phyloP scores from a whole-genome alignment of 2,797 vertebrate species.

The Betta splendens region DNA sequence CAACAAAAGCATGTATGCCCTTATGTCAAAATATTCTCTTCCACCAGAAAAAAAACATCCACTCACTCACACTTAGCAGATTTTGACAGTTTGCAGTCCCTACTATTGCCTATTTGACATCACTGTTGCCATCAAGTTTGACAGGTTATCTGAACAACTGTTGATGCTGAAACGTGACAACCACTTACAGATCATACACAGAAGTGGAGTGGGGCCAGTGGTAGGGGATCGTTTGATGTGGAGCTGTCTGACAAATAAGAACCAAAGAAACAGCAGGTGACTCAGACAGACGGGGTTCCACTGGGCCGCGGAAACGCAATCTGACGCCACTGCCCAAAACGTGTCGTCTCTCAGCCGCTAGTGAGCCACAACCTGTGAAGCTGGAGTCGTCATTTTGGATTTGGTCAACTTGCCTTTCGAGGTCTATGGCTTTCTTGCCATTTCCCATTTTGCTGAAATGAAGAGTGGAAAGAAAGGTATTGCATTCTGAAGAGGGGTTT shows the following conservation, averaged over 20 bases:
- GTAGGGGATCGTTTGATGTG: slow-evolving; percentile 29
- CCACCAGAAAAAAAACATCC: slow-evolving; percentile 42
- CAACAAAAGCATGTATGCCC: slow-evolving; percentile 80
- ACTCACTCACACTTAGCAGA: slow-evolving; percentile 61
- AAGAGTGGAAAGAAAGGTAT: slow-evolving; percentile 78
- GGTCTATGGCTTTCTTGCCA: slow-evolving; percentile 63
- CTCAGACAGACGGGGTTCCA: slow-evolving; percentile 16
- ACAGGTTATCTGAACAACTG: slow-evolving; percentile 39
- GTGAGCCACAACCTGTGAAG: slow-evolving; percentile 35
- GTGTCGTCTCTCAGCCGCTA: slow-evolving; percentile 23
- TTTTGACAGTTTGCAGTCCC: slow-evolving; percentile 62
- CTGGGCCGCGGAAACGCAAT: slow-evolving; percentile 57
- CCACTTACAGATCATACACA: slow-evolving; percentile 26
- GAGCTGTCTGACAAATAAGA: slow-evolving; percentile 30
- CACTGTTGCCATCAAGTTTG: slow-evolving; percentile 47
- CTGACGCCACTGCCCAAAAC: slow-evolving; percentile 44
- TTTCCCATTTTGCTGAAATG: slow-evolving; percentile 73
- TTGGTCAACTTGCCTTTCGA: slow-evolving; percentile 81
- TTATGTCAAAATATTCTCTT: slow-evolving; percentile 69
- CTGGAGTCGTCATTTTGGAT: slow-evolving; percentile 53
- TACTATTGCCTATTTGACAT: slow-evolving; percentile 63
- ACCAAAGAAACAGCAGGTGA: slow-evolving; percentile 41
- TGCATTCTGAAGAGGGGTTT: slow-evolving; percentile 76
- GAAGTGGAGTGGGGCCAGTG: slow-evolving; percentile 29
- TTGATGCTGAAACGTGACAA: slow-evolving; percentile 34